Conservation (phyloP, 2,113 vertebrate genomes). For the Gorsachius goisagi region DNA sequence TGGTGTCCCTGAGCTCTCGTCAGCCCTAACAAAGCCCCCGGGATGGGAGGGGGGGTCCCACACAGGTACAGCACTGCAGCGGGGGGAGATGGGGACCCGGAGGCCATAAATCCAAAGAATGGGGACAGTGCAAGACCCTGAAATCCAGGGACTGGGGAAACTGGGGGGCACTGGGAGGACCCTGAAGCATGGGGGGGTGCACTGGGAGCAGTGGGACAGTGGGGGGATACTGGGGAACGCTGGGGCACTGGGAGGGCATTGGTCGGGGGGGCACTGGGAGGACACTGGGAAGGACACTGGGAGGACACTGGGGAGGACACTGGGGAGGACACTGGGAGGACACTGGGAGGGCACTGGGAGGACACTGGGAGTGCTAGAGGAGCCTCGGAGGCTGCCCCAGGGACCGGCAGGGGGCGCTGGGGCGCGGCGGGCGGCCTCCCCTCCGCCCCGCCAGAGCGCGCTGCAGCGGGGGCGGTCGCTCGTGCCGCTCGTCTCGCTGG, state of each 20-base stretch:
- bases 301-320: too few species aligned
- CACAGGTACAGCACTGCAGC: rapidly evolving
- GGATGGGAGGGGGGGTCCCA: rapidly evolving
- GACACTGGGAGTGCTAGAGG: background rate
- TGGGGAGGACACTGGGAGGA: background rate
- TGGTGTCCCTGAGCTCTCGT: rapidly evolving
- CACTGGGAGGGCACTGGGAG: too few species aligned
- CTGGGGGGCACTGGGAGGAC: background rate
- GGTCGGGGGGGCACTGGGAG: too few species aligned
- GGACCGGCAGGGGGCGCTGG: background rate
- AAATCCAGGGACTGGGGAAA: background rate
- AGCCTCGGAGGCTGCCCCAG: too few species aligned
- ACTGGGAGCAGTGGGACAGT: background rate
- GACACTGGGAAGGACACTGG: too few species aligned
- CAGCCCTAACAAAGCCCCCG: rapidly evolving
- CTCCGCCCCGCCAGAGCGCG: background rate
- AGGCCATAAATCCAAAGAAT: rapidly evolving
- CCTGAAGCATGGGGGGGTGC: background rate
- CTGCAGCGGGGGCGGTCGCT: rapidly evolving
- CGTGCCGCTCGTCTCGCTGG: rapidly evolving
- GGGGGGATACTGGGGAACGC: background rate
- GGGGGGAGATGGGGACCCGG: rapidly evolving
- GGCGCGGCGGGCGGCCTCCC: background rate
- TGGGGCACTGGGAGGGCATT: too few species aligned
- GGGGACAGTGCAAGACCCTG: rapidly evolving